Conservation (phyloP, 2,797 vertebrate genomes). For the Taenioides sp. region DNA sequence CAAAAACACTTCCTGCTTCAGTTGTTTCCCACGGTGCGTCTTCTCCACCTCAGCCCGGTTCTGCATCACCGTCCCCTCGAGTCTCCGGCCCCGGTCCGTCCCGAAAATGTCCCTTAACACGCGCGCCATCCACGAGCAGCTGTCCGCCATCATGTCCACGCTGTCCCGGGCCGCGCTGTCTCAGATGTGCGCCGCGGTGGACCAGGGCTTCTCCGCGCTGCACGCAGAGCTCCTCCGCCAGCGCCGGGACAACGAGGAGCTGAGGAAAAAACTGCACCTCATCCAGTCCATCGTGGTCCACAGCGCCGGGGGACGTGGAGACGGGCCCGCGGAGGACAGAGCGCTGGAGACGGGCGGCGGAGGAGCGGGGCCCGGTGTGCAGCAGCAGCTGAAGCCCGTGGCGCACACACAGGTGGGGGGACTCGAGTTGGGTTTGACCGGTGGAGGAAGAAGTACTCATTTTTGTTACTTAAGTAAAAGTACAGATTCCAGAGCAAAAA, state of each 20-base stretch:
- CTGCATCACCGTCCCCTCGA: not conserved
- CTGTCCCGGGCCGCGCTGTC: conserved; percentile 61
- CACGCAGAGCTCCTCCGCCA: conserved; percentile 61
- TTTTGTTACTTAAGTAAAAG: too few species aligned
- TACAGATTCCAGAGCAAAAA: too few species aligned
- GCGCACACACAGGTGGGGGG: not conserved
- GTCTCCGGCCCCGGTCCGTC: not conserved
- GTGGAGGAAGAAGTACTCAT: too few species aligned
- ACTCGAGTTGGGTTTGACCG: too few species aligned
- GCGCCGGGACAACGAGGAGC: conserved; percentile 64
- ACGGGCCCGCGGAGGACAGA: not conserved
- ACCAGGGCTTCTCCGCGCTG: conserved; percentile 62
- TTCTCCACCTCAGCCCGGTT: not conserved
- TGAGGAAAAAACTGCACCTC: conserved; percentile 67
- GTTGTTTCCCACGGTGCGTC: not conserved
- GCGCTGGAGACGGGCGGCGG: not conserved
- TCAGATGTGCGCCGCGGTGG: conserved; percentile 66
- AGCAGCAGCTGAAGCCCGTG: not conserved
- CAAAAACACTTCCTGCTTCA: not conserved
- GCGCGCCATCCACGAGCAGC: conserved; percentile 52
- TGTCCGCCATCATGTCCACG: conserved; percentile 61
- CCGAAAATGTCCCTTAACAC: conserved; percentile 5
- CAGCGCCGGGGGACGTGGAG: conserved; percentile 8
- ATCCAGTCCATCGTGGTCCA: conserved; percentile 68
- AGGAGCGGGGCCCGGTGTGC: not conserved